A percentile compares a stretch with the other conserved stretches of the same genome.
These are phyloP conservation scores for Gymnoscelis rufifasciata DNA, from an alignment of 2,888 invertebrate genomes.

Conservation along the genomic window DNA sequence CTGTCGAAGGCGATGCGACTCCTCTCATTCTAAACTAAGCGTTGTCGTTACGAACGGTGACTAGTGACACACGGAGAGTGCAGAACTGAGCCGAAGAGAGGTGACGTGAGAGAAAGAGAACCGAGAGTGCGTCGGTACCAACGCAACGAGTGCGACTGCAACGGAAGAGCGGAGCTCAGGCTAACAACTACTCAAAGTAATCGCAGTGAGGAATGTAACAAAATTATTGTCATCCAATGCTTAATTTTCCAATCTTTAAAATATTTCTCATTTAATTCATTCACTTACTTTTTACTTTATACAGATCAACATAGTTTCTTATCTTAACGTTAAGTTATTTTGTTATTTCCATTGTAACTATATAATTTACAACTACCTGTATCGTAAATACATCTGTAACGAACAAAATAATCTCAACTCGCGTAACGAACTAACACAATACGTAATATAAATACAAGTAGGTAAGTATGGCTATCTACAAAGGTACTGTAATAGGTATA, in stretches of 20 bases:
- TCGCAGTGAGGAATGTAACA: constrained; percentile 58
- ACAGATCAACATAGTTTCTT: constrained; percentile 56
- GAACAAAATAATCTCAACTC: constrained; percentile 49
- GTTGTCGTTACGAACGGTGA: background rate
- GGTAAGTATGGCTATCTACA: background rate
- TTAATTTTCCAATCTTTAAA: constrained; percentile 66
- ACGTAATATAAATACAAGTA: background rate
- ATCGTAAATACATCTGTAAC: constrained; percentile 35
- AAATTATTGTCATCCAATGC: constrained; percentile 79
- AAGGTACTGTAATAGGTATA: constrained; percentile 1
- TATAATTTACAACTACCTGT: constrained; percentile 56
- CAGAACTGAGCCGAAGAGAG: background rate
- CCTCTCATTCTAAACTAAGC: constrained; percentile 16
- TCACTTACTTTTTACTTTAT: constrained; percentile 59
- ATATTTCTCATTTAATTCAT: constrained; percentile 53
- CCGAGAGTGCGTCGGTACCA: background rate
- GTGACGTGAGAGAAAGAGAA: background rate
- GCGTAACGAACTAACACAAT: constrained; percentile 35
- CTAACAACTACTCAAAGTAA: constrained; percentile 39
- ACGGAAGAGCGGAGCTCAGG: constrained; percentile 25
- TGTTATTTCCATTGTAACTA: constrained; percentile 38
- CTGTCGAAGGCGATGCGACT: constrained; percentile 33
- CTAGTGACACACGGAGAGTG: background rate
- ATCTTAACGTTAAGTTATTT: constrained; percentile 38
- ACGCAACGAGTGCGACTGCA: background rate